These are phyloP conservation scores for Paguma larvata DNA, from an alignment of 2,797 vertebrate species.

Conservation along the genomic window DNA sequence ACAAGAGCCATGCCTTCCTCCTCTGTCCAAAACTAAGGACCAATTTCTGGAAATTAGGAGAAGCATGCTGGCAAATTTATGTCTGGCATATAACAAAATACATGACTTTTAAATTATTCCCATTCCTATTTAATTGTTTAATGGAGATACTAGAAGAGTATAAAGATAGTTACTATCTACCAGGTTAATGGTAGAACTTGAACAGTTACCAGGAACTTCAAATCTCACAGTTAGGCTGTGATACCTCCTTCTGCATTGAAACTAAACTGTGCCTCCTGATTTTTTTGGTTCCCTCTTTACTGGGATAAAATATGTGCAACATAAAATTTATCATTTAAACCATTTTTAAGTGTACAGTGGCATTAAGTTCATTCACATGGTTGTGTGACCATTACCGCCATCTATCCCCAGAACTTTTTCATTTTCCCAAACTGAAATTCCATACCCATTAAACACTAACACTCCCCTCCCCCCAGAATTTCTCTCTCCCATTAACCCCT, in stretches of 20 bases:
- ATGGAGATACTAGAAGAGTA: background rate
- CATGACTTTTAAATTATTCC: background rate
- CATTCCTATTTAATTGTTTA: background rate
- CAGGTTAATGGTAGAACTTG: background rate
- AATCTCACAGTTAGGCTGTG: background rate
- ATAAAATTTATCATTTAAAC: background rate
- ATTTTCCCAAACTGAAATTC: background rate
- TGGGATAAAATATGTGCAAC: background rate
- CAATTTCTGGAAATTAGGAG: background rate
- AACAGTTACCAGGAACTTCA: background rate
- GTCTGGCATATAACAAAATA: background rate
- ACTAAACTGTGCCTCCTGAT: background rate
- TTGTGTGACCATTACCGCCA: background rate
- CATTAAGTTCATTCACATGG: background rate
- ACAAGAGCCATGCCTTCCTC: background rate
- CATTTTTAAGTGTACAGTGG: background rate
- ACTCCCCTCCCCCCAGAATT: accelerated
- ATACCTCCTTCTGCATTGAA: background rate
- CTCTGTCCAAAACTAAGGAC: background rate
- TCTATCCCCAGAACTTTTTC: background rate
- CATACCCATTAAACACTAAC: too few relatives aligned
- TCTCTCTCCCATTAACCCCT: background rate
- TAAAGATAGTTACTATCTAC: background rate
- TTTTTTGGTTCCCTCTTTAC: background rate
- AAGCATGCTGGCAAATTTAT: background rate